Conservation (phyloP, 2,113 vertebrate genomes). For the Menura novaehollandiae region DNA sequence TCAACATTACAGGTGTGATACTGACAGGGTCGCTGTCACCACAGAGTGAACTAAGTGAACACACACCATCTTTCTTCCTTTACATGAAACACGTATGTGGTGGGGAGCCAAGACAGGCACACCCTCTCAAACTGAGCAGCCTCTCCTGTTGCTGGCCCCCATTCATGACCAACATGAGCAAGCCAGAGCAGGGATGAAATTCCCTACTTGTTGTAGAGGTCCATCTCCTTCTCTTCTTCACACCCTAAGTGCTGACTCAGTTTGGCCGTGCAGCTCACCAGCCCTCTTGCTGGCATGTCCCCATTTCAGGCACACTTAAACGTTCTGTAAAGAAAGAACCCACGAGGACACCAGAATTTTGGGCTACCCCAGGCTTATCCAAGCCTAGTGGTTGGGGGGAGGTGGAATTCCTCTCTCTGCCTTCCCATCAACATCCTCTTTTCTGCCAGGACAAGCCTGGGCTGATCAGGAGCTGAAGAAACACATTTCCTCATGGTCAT, state of each 20-base stretch:
- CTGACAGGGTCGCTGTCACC: not conserved
- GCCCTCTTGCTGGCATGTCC: not conserved
- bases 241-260: not conserved
- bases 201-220: not conserved
- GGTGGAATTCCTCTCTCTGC: not conserved
- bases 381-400: not conserved
- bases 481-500: not conserved
- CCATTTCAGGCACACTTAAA: not conserved
- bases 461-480: not conserved
- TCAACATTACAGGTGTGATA: not conserved
- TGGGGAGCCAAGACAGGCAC: not conserved
- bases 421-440: not conserved
- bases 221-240: not conserved
- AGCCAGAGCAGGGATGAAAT: not conserved
- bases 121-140: not conserved
- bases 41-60: not conserved
- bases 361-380: not conserved
- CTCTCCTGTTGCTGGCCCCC: not conserved
- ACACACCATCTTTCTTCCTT: not conserved
- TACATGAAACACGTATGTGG: accelerated
- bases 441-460: not conserved
- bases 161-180: not conserved
- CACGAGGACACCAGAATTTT: not conserved
- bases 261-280: not conserved
- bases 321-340: not conserved